Percentiles rank a stretch among this genome's conserved stretches.
phyloP scores from a whole-genome alignment of 2,888 invertebrate genomes.

The Oegoconia quadripuncta region DNA sequence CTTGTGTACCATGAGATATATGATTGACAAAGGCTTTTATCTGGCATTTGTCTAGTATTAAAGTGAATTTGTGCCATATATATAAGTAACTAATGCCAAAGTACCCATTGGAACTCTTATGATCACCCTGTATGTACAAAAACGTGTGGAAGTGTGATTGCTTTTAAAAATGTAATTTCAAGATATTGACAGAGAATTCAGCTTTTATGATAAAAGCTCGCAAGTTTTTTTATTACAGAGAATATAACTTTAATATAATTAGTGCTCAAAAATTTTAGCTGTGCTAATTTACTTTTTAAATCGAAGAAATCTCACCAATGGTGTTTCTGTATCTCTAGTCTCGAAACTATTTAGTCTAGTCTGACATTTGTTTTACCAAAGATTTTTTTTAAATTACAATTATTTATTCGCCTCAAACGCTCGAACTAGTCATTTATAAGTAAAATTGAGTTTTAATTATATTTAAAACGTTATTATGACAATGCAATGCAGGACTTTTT shows the following conservation, averaged over 20 bases:
- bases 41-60: neutral
- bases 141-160: neutral
- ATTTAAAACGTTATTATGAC: neutral
- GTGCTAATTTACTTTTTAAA: constrained; percentile 2
- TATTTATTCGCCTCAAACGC: constrained; percentile 35
- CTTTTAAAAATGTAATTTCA: too few relatives aligned
- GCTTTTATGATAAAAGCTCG: too few relatives aligned
- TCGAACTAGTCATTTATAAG: constrained; percentile 63
- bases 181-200: too few relatives aligned
- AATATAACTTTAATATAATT: constrained; percentile 16
- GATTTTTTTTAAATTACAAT: constrained; percentile 31
- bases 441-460: constrained; percentile 5
- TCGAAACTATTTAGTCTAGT: constrained; percentile 42
- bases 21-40: constrained; percentile 36
- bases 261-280: constrained; percentile 31
- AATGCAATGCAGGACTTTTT: constrained; percentile 46
- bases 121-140: neutral
- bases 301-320: constrained; percentile 32
- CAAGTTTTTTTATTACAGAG: constrained; percentile 3
- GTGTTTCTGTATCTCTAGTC: constrained; percentile 43
- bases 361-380: constrained; percentile 46
- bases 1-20: constrained; percentile 68
- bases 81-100: too few relatives aligned
- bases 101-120: too few relatives aligned
- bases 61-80: neutral